Evolutionary conservation across 2,888 invertebrate genomes (phyloP).

Genomic region (Ptilodon capucinus): DNA sequence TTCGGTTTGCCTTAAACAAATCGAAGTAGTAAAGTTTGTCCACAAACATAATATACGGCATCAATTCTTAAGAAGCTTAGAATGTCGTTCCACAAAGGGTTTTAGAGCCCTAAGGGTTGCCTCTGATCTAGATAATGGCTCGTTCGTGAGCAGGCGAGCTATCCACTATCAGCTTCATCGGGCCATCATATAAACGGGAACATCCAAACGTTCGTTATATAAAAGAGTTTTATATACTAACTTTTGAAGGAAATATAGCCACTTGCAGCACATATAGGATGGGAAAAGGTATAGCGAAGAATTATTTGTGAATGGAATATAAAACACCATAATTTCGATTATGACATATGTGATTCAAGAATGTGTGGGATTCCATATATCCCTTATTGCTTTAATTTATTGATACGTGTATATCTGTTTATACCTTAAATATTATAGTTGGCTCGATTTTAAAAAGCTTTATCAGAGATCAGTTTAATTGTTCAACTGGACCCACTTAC

Average conservation of each 20-base stretch:
- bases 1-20: not conserved
- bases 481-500: too few species aligned
- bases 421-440: too few species aligned
- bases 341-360: too few species aligned
- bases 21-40: not conserved
- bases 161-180: slow-evolving; percentile 24
- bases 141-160: slow-evolving; percentile 23
- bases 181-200: slow-evolving; percentile 4
- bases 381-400: too few species aligned
- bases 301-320: too few species aligned
- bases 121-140: slow-evolving; percentile 37
- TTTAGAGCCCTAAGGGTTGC: slow-evolving; percentile 19
- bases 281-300: too few species aligned
- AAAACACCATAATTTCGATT: too few species aligned
- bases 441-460: too few species aligned
- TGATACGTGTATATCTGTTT: too few species aligned
- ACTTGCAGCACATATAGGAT: not conserved
- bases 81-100: slow-evolving; percentile 13
- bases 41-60: not conserved
- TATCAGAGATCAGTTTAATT: too few species aligned
- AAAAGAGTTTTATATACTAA: not conserved
- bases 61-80: slow-evolving; percentile 2
- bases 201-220: not conserved
- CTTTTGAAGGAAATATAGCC: not conserved
- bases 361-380: too few species aligned